Evolutionary conservation across 2,113 vertebrate species (phyloP), one percentile per base, ranked within the genome.

Genomic region (Prinia subflava): DNA sequence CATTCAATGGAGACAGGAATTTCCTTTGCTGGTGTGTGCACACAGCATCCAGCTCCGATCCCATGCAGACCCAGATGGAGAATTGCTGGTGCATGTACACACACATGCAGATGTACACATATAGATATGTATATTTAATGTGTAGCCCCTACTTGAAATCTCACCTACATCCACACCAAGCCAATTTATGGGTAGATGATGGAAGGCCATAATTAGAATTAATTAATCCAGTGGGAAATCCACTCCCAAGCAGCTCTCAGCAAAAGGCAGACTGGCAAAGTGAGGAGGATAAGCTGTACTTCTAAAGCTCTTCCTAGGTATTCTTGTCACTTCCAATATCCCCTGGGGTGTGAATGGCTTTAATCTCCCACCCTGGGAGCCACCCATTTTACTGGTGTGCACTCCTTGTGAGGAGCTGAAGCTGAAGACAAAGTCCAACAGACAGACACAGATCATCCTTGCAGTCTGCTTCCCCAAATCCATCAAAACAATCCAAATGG

Each of bases 211-310:
- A 96, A 96, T 96, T 89, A 93, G 94, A 95, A 95, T 97, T 93
- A 97, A 97, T 97, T 96, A 97, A 94, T 95, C 96, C 96, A 81
- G 68, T 63, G 92, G 95, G 95, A 97, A 94, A 92, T 95, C 71
- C 73, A 77, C 87, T 96, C 80, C 92, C 79, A 70, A 88, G 92
- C 90, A 96, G 71, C 80, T 90, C 89, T 90, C 73, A 86, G 94
- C 31, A 22, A 90, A 92, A 95, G 86, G 52, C 64, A 90, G 89
- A 83, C 21, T 90, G 89, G 92, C 86, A 87, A 87, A 41, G 8
- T 90, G 70, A 83, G 86, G 76, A 95, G 89, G 69, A 92, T 92
- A 90, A 94, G 59, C 59, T 92, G 56, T 77, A 95, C 93, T 92
- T 95, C 92, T 93, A 64, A 94, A 94, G 83, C 73, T 89, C 65